Percentiles rank a stretch among this genome's conserved stretches.
Evolutionary conservation across 2,113 vertebrate genomes (phyloP).

Genomic region (Dipodomys stephensi): DNA sequence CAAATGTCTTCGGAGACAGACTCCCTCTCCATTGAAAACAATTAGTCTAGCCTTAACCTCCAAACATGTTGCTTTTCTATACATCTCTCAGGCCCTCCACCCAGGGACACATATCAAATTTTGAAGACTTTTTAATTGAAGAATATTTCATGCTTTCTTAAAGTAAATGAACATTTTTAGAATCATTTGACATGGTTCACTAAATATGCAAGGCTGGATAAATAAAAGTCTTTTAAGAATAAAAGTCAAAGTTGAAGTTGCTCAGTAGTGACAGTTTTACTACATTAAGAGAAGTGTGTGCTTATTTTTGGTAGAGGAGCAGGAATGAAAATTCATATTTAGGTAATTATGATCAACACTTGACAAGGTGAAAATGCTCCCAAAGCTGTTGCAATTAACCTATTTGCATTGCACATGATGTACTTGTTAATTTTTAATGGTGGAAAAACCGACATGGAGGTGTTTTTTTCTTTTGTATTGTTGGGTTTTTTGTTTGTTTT

Average conservation of each 20-base stretch:
- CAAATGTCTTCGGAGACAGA: background rate
- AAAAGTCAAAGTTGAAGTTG: slow-evolving; percentile 22
- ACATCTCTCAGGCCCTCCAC: background rate
- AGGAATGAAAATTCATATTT: slow-evolving; percentile 48
- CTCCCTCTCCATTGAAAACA: background rate
- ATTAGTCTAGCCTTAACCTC: background rate
- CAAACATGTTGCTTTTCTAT: background rate
- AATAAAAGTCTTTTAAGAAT: no score
- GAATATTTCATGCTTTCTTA: slow-evolving; percentile 30
- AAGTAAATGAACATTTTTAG: slow-evolving; percentile 35
- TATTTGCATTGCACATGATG: background rate
- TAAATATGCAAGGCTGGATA: background rate
- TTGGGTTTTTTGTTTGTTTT: no score
- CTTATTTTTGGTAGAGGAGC: background rate
- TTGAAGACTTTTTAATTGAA: background rate
- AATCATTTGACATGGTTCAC: background rate
- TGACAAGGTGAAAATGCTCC: background rate
- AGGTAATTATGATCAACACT: slow-evolving; percentile 47
- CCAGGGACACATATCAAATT: background rate
- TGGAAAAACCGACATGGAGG: background rate
- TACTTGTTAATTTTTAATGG: slow-evolving; percentile 19
- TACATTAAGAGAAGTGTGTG: slow-evolving; percentile 47
- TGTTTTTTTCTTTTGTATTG: no score
- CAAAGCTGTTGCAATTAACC: background rate
- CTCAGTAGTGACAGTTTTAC: slow-evolving; percentile 12